Evolutionary conservation across 2,113 vertebrate species (phyloP).

Genomic region (Oryzias curvinotus): DNA sequence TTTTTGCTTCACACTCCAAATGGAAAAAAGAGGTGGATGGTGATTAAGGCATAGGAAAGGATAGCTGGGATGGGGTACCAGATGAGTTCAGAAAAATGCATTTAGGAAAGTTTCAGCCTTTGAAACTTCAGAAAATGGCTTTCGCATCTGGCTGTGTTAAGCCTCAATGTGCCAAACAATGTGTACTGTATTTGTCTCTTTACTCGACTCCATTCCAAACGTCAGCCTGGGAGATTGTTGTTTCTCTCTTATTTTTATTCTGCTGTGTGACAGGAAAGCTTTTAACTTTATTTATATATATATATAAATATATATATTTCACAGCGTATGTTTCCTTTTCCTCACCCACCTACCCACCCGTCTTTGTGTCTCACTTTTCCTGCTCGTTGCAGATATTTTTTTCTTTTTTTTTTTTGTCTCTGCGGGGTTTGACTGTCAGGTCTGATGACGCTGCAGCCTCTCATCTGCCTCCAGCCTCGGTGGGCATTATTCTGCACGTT

Average conservation of each 20-base stretch:
- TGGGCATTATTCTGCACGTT: slow-evolving; percentile 21
- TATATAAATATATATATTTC: neutral
- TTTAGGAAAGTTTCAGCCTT: slow-evolving; percentile 36
- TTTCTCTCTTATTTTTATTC: slow-evolving; percentile 8
- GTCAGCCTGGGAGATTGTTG: slow-evolving; percentile 17
- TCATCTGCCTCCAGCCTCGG: slow-evolving; percentile 26
- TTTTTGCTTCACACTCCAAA: too few species aligned
- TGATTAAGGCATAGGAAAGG: too few species aligned
- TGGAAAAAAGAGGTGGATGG: too few species aligned
- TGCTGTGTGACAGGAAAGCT: slow-evolving; percentile 17
- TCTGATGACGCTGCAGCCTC: slow-evolving; percentile 52
- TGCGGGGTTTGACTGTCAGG: slow-evolving; percentile 46
- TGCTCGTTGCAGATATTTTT: slow-evolving; percentile 32
- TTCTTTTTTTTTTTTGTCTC: slow-evolving; percentile 26
- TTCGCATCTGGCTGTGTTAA: slow-evolving; percentile 21
- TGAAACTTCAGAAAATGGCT: slow-evolving; percentile 37
- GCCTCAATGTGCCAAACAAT: slow-evolving; percentile 20
- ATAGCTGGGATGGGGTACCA: neutral
- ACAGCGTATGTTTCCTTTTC: slow-evolving; percentile 11
- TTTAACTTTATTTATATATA: slow-evolving; percentile 25
- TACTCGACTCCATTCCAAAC: slow-evolving; percentile 16
- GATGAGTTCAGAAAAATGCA: slow-evolving; percentile 10
- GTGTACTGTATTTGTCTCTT: slow-evolving; percentile 13
- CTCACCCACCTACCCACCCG: neutral
- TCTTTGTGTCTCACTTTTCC: slow-evolving; percentile 15